These are phyloP conservation scores for Phaonia tiefii DNA, from an alignment of 2,888 invertebrate species.

Conservation along the genomic window DNA sequence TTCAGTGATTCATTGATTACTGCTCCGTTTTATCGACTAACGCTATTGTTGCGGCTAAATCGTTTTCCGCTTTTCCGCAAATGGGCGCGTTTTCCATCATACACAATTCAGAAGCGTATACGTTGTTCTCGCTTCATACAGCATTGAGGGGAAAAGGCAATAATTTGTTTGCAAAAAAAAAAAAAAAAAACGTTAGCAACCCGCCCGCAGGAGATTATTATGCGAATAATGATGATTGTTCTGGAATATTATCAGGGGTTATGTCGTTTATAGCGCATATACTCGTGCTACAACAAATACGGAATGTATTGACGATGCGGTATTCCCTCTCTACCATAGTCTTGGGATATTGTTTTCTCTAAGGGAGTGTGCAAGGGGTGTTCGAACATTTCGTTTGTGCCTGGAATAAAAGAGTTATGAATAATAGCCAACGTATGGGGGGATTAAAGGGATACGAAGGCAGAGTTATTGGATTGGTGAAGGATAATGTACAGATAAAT, in stretches of 20 bases:
- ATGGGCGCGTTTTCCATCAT: background rate
- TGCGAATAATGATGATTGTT: slow-evolving; percentile 37
- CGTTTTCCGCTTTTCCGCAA: background rate
- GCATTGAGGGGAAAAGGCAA: background rate
- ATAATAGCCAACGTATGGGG: background rate
- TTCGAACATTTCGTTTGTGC: background rate
- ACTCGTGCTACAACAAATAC: background rate
- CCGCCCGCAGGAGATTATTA: slow-evolving; percentile 38
- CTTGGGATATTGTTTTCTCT: too few species aligned
- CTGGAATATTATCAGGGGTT: background rate
- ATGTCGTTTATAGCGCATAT: background rate
- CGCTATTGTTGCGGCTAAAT: background rate
- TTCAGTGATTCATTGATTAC: slow-evolving; percentile 58
- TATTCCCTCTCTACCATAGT: too few species aligned
- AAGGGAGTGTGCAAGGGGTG: too few species aligned
- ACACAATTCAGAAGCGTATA: background rate
- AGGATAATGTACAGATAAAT: too few species aligned
- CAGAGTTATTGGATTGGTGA: too few species aligned
- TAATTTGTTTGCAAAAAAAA: slow-evolving; percentile 27
- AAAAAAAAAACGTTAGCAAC: slow-evolving; percentile 12
- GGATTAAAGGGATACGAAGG: background rate
- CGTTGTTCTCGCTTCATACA: background rate
- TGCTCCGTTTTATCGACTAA: background rate
- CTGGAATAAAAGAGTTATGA: slow-evolving; percentile 1
- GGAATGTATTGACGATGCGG: slow-evolving; percentile 1